phyloP scores from a whole-genome alignment of 1,140 invertebrate genomes.

The Adoxophyes honmai region DNA sequence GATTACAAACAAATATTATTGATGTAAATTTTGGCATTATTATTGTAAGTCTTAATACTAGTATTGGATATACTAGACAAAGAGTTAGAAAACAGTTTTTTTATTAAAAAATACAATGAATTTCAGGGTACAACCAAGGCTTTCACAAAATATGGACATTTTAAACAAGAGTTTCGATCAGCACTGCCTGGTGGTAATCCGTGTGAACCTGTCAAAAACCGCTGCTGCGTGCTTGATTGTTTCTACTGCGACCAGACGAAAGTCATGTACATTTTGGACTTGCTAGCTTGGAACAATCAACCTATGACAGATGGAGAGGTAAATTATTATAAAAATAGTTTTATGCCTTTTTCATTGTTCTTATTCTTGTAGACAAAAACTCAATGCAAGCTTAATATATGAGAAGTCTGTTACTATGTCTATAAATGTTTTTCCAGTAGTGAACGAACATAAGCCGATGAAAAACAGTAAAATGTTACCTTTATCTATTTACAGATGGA shows the following conservation, averaged over 20 bases:
- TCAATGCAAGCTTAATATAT: too few relatives aligned
- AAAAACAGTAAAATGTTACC: neutral
- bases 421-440: too few relatives aligned
- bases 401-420: too few relatives aligned
- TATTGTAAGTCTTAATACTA: too few relatives aligned
- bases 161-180: slow-evolving; percentile 80
- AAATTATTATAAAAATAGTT: slow-evolving; percentile 37
- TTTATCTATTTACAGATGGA: slow-evolving; percentile 79
- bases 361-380: too few relatives aligned
- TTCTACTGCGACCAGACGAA: slow-evolving; percentile 82
- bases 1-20: too few relatives aligned
- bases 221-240: slow-evolving; percentile 86
- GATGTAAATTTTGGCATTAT: too few relatives aligned
- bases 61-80: neutral
- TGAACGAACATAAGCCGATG: too few relatives aligned
- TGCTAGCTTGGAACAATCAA: slow-evolving; percentile 89
- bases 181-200: slow-evolving; percentile 86
- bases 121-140: slow-evolving; percentile 84
- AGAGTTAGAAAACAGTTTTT: slow-evolving; percentile 2
- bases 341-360: too few relatives aligned
- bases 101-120: slow-evolving; percentile 17
- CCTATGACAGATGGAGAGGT: slow-evolving; percentile 89
- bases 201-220: slow-evolving; percentile 45
- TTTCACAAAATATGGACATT: slow-evolving; percentile 84
- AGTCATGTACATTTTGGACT: slow-evolving; percentile 88